phyloP scores from a whole-genome alignment of 2,888 invertebrate genomes.

The Patella depressa region DNA sequence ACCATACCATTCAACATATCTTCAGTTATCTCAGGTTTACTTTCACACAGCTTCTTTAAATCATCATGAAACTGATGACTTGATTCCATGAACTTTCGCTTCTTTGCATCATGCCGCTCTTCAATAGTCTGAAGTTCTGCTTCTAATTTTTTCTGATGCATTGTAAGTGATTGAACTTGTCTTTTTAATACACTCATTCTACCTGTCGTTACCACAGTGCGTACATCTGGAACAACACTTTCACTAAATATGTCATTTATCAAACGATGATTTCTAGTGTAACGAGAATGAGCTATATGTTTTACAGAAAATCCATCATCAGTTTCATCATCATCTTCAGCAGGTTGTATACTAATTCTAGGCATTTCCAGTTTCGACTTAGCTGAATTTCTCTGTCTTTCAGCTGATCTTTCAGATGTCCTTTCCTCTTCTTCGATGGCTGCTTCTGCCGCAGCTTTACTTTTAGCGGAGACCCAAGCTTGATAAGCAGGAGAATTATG shows the following conservation, averaged over 20 bases:
- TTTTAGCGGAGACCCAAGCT: constrained; percentile 93
- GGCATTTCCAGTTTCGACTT: constrained; percentile 67
- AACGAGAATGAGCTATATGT: constrained; percentile 94
- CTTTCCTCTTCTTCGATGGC: constrained; percentile 58
- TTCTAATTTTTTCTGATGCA: constrained; percentile 94
- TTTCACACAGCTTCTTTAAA: constrained; percentile 77
- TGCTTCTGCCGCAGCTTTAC: constrained; percentile 74
- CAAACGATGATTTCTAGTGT: constrained; percentile 93
- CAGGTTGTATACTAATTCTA: constrained; percentile 95
- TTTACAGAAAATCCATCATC: constrained; percentile 96
- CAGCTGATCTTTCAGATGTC: not conserved
- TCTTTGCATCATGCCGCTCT: constrained; percentile 96
- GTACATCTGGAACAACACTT: constrained; percentile 95
- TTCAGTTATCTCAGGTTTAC: constrained; percentile 75
- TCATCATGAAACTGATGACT: constrained; percentile 95
- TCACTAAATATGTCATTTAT: constrained; percentile 99
- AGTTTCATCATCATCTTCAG: constrained; percentile 95
- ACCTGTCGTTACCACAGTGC: constrained; percentile 88
- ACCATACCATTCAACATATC: constrained; percentile 93
- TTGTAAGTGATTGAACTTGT: constrained; percentile 94
- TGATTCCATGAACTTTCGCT: constrained; percentile 92
- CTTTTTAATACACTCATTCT: constrained; percentile 90
- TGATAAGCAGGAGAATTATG: constrained; percentile 95
- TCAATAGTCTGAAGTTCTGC: constrained; percentile 95
- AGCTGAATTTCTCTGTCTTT: not conserved